Evolutionary conservation across 1,140 invertebrate species (phyloP).

Genomic region (Ooceraea biroi): DNA sequence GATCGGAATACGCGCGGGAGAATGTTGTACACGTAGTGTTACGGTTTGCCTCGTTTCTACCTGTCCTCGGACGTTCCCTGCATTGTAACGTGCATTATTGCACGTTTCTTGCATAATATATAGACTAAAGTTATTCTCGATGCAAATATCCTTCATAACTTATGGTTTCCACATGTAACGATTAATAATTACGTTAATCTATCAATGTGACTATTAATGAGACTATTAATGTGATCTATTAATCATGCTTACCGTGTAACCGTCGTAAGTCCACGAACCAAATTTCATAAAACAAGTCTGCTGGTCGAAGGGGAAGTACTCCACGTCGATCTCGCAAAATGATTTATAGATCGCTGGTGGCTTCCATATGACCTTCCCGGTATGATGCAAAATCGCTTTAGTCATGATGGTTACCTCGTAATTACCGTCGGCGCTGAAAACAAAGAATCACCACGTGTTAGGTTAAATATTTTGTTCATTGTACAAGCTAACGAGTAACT

Average conservation of each 20-base stretch:
- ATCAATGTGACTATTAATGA: too few species aligned
- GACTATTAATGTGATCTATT: too few species aligned
- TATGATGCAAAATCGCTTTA: constrained; percentile 96
- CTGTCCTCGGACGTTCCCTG: too few species aligned
- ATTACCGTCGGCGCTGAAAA: constrained; percentile 97
- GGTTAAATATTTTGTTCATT: constrained; percentile 13
- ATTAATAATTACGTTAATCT: not conserved
- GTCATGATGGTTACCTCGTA: constrained; percentile 99
- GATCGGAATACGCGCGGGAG: too few species aligned
- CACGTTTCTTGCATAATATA: not conserved
- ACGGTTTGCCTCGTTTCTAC: too few species aligned
- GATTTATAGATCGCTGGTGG: constrained; percentile 99
- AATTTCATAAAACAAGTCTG: constrained; percentile 99
- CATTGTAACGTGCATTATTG: too few species aligned
- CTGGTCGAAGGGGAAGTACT: constrained; percentile 98
- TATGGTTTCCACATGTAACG: not conserved
- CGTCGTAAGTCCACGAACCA: constrained; percentile 97
- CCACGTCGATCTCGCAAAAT: constrained; percentile 98
- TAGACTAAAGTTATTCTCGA: not conserved
- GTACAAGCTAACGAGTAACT: not conserved
- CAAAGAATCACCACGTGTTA: constrained; percentile 71
- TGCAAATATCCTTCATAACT: not conserved
- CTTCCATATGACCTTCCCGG: constrained; percentile 98
- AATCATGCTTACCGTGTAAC: constrained; percentile 91
- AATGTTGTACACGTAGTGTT: too few species aligned